Percentiles rank a stretch among this genome's conserved stretches.
Conservation (phyloP, 2,888 invertebrate species). For the Perdita meconis region DNA sequence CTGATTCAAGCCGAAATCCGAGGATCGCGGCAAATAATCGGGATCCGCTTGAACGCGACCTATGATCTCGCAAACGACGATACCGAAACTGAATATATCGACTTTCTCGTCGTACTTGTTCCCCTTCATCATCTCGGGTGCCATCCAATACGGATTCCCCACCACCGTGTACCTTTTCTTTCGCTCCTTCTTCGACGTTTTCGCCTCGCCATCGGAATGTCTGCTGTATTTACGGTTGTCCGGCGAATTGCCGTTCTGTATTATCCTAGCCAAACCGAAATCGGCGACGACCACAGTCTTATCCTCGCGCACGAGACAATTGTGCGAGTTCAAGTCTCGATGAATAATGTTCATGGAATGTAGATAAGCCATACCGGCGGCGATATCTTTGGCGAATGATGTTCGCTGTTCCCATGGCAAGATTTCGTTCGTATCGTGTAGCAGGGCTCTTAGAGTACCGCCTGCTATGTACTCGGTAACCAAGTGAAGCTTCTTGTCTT, state of each 20-base stretch:
- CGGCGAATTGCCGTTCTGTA: conserved; percentile 85
- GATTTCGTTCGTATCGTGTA: conserved; percentile 90
- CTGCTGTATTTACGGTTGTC: conserved; percentile 81
- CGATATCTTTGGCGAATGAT: conserved; percentile 95
- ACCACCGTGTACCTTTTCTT: conserved; percentile 97
- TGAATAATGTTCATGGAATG: conserved; percentile 98
- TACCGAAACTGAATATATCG: conserved; percentile 98
- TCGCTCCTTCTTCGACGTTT: conserved; percentile 88
- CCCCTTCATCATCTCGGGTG: conserved; percentile 99
- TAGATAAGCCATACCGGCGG: conserved; percentile 96
- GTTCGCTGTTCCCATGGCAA: conserved; percentile 93
- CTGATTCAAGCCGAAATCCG: conserved; percentile 96
- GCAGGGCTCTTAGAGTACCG: conserved; percentile 93
- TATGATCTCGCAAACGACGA: conserved; percentile 97
- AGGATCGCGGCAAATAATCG: conserved; percentile 94
- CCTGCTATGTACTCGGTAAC: conserved; percentile 97
- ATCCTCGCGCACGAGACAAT: conserved; percentile 96
- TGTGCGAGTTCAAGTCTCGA: conserved; percentile 97
- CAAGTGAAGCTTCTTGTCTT: conserved; percentile 95
- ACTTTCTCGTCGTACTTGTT: conserved; percentile 98
- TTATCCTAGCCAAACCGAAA: conserved; percentile 95
- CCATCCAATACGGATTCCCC: conserved; percentile 99
- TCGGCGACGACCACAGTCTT: conserved; percentile 97
- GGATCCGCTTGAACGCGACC: conserved; percentile 98
- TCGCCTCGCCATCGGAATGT: conserved; percentile 83